Evolutionary conservation across 2,888 invertebrate species (phyloP), one percentile per base, ranked within the genome.

Genomic region (Cyrtodaria siliqua): DNA sequence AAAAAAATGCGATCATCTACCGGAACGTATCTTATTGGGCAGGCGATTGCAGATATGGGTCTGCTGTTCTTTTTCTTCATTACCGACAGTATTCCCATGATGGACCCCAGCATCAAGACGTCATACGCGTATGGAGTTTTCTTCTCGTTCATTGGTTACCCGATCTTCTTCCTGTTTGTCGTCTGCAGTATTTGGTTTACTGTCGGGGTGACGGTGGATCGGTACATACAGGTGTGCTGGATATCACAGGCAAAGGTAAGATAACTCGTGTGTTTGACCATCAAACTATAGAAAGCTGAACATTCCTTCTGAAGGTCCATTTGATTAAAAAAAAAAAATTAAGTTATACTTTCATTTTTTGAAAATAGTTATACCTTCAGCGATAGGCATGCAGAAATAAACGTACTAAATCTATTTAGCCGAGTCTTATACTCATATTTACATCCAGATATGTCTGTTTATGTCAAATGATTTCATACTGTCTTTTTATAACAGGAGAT

Each of bases 161-260:
- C 89, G 1, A 56, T 88, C 24, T 87, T 87, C 52, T 88, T 84
- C 72, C 67, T 88, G 59, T 77, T 81, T 8, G 86, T 89, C 18
- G 82, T 87, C 42, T 79, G 81, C 49, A 89, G 89, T 59, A 86
- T 90, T 40, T 90, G 89, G 87, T 79, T 90, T 69, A 90, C 89
- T 1, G 85, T 90, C 8, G 87, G 89, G 6, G 89, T 91, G 26
- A 90, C 90, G 0, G 85, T 89, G 0, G 90, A 91, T 70, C 73
- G 91, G n/a, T 91, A 89, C 69, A 87, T 89, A 8, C 85, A 86
- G 64, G 89, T 91, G 4, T 90, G 90, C 72, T 85, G 87, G 79
- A 87, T 90, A 20, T 78, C 80, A 24, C 82, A 84, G 49, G 81
- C 88, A n/a, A 86, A 86, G 83, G 86, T 87, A 42, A 64, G 73